Conservation (phyloP, 2,797 vertebrate genomes). For the Chelidonichthys spinosus region DNA sequence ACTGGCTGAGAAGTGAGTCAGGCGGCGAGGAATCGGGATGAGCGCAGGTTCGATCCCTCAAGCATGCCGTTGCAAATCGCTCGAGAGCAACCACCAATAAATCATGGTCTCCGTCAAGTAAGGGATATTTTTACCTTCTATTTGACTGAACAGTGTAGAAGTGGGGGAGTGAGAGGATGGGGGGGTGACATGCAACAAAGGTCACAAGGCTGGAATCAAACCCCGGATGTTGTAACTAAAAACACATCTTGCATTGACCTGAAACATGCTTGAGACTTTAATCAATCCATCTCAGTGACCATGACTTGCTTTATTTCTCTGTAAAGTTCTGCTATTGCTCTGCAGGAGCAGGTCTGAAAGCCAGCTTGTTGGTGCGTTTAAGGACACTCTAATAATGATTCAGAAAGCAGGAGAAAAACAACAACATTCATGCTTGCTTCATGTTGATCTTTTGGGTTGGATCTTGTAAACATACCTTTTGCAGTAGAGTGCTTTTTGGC, state of each 20-base stretch:
- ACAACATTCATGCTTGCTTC: background rate
- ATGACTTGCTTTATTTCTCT: background rate
- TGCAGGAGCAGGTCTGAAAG: background rate
- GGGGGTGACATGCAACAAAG: no score
- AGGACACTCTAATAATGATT: background rate
- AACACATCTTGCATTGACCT: background rate
- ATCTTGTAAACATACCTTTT: background rate
- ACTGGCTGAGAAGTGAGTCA: slow-evolving; percentile 3
- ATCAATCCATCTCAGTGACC: background rate
- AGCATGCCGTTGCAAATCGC: background rate
- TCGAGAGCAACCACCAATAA: background rate
- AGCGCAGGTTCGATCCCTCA: background rate
- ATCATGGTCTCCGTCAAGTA: no score
- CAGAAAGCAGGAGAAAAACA: background rate
- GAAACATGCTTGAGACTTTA: background rate
- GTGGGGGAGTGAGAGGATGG: no score
- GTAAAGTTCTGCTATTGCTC: background rate
- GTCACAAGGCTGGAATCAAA: no score
- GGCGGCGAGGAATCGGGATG: background rate
- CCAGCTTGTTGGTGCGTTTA: background rate
- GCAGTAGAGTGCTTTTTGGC: slow-evolving; percentile 4
- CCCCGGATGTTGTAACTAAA: no score
- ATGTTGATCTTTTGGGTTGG: background rate
- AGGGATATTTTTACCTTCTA: no score
- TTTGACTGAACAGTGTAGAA: no score